A percentile compares a stretch with the other conserved stretches of the same genome.
These are phyloP conservation scores for Andrena minutula DNA, from an alignment of 2,888 invertebrate species.

Conservation along the genomic window DNA sequence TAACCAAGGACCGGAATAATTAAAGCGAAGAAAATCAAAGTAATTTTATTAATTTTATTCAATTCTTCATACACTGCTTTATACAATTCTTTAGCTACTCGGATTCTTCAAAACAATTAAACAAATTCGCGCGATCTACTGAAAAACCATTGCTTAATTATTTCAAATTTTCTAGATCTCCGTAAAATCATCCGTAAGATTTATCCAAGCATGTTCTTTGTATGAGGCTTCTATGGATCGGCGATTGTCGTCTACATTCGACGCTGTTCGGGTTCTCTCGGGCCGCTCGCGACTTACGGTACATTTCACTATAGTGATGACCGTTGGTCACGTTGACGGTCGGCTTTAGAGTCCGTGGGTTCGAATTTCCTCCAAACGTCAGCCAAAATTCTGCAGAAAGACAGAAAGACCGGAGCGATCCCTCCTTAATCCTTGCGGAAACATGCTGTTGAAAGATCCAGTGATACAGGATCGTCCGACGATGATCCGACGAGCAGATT, in stretches of 20 bases:
- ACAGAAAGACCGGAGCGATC: neutral
- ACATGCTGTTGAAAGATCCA: constrained; percentile 5
- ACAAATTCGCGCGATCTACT: no score
- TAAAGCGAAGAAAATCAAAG: no score
- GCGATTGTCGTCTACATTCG: constrained; percentile 29
- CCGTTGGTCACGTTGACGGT: constrained; percentile 62
- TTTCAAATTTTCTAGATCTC: no score
- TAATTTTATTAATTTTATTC: no score
- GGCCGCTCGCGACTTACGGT: constrained; percentile 15
- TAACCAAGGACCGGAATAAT: no score
- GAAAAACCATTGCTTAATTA: no score
- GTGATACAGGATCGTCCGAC: neutral
- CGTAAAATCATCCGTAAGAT: neutral
- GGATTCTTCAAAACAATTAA: no score
- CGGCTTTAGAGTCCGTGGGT: constrained; percentile 14
- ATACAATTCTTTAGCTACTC: neutral
- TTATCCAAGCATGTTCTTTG: constrained; percentile 14
- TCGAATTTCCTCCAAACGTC: constrained; percentile 9
- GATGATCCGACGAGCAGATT: constrained; percentile 16
- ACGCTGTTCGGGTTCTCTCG: constrained; percentile 28
- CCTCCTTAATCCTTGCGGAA: neutral
- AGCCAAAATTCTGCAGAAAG: neutral
- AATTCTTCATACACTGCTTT: neutral
- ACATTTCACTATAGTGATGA: constrained; percentile 42
- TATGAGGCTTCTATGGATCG: constrained; percentile 37